Base-by-base conservation (phyloP, 2,888 invertebrate species). In the Dione vanillae region DNA sequence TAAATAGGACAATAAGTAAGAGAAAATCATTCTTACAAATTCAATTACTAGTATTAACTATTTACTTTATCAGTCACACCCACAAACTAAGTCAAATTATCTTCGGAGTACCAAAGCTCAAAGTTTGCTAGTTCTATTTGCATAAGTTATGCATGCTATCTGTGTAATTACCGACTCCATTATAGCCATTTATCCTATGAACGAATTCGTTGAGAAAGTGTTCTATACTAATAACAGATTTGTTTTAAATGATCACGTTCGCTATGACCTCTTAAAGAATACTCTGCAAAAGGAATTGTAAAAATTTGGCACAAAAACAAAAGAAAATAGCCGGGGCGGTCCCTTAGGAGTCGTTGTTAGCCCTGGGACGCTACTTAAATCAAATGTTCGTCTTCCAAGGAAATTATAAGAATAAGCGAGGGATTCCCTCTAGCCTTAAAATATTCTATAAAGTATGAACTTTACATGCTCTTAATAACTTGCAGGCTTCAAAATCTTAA, bases 351-450 rank as follows among this genome's bases (percentile, higher is more conserved):
- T 83, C 91, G 85, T 91, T 87, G 82, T 83, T 88, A 85, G 86
- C 87, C 87, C 84, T 88, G 89, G 90, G 91, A 89, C 89, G 89
- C 89, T 90, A 89, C 91, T 92, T 92, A 90, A 91, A 91, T 92
- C 91, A 92, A 92, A 92, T 90, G 91, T 88, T 90, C 89, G 86
- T 88, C 87, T 87, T 91, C 91, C 88, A 87, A 88, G 89, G 88
- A 90, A 92, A 92, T 92, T 92, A 90, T 90, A 90, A 92, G 90
- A 91, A 88, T 86, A 87, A 82, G 81, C 85, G 85, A 86, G 83
- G 88, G 87, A 88, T 88, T 88, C 83, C 71, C 80, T 79, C 67
- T 85, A 19, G 51, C 47, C 80, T 72, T 79, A 82, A 79, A 80
- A 79, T 82, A 85, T 85, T 83, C 81, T 78, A 78, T 78, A 70